These are phyloP conservation scores for Centropristis striata DNA, from an alignment of 2,113 vertebrate genomes.

Conservation along the genomic window DNA sequence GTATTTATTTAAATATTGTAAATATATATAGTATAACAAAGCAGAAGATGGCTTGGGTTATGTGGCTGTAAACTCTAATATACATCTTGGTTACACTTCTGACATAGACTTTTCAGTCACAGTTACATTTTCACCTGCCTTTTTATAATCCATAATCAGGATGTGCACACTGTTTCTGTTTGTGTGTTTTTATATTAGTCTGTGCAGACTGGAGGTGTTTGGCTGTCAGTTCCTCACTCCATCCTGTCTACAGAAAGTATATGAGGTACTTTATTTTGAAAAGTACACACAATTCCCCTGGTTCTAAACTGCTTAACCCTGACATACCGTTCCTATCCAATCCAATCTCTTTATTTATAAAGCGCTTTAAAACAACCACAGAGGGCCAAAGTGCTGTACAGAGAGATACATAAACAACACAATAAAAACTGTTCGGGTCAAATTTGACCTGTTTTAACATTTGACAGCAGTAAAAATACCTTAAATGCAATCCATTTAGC, in stretches of 20 bases:
- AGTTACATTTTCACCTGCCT: background rate
- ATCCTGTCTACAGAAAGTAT: slow-evolving; percentile 61
- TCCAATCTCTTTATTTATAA: no score
- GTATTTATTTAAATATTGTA: background rate
- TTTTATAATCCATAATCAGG: background rate
- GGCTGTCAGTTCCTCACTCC: slow-evolving; percentile 73
- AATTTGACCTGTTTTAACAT: no score
- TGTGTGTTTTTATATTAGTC: slow-evolving; percentile 43
- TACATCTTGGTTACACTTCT: no score
- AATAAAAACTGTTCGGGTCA: no score
- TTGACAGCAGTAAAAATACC: no score
- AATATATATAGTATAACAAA: background rate
- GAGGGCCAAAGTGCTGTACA: no score
- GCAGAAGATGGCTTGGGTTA: no score
- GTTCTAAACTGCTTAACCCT: background rate
- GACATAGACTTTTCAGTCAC: no score
- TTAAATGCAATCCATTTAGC: no score
- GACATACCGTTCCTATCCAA: background rate
- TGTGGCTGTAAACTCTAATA: no score
- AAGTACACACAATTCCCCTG: background rate
- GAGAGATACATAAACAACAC: no score
- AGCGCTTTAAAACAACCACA: no score
- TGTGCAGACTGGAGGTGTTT: slow-evolving; percentile 65
- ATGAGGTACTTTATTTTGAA: slow-evolving; percentile 55
- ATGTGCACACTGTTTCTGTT: background rate